Evolutionary conservation across 2,797 vertebrate species (phyloP), one percentile per base, ranked within the genome.

Genomic region (Margarornis squamiger): DNA sequence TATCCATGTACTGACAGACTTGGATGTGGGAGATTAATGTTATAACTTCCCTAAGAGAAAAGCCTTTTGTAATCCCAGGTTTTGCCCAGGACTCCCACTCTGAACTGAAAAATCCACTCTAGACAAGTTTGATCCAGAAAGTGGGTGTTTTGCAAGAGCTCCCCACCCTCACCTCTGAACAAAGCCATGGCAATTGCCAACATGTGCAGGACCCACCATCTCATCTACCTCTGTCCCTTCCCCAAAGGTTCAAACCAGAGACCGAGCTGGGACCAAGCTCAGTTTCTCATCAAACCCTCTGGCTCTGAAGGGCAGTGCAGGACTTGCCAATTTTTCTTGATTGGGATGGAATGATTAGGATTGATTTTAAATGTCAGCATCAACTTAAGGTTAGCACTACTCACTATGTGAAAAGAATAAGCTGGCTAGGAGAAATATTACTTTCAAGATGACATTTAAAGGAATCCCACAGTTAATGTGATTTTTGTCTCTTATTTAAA

Each of bases 381-480:
- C 71, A 66, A 46, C 51, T 21, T 38, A 58, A 43, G 55, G 49
- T 71, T 72, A 34, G 38, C 2, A 10, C 78, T 39, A 8, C 57
- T 86, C 68, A 1, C 6, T 6, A 3, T 26, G 24, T 32, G 51
- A 46, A 43, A 54, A 73, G 45, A 78, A 49, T 80, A 46, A 80
- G 65, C 68, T 55, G 88, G 49, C 66, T n/a, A 1, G 15, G 26
- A 74, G 81, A 82, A 91, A 93, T 79, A 45, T 5, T 14, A 3
- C 43, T 89, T 51, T 48, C 43, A 66, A 38, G 27, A 12, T 79
- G 80, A 86, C 62, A 91, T 96, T 95, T 96, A 78, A 68, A 94
- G 63, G 81, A 93, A 93, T 55, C 43, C 15, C 27, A 30, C 51
- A 48, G 36, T 36, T 87, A 85, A 73, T 73, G 59, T 15, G 86